phyloP scores from a whole-genome alignment of 2,113 vertebrate genomes.

The Callocephalon fimbriatum region DNA sequence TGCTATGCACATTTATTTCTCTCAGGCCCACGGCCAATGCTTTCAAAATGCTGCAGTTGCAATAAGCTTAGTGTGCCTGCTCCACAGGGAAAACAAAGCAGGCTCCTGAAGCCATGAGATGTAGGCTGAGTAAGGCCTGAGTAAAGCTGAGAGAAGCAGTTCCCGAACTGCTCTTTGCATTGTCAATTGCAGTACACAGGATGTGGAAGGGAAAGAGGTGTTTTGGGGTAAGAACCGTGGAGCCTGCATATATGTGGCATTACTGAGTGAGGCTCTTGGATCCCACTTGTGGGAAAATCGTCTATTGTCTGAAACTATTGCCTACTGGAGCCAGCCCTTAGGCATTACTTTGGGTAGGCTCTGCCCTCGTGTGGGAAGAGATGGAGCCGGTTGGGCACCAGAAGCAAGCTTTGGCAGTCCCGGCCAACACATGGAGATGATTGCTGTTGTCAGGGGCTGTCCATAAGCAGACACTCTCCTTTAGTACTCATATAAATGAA shows the following conservation, averaged over 20 bases:
- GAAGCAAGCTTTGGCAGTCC: not conserved
- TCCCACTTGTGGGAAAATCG: not conserved
- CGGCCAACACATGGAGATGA: accelerated
- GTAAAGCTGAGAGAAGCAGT: not conserved
- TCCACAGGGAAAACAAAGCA: not conserved
- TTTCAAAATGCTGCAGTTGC: not conserved
- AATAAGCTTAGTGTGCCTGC: not conserved
- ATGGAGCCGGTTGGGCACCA: accelerated
- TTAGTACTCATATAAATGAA: not conserved
- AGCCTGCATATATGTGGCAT: not conserved
- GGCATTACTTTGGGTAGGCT: not conserved
- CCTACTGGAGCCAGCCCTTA: not conserved
- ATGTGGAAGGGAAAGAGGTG: not conserved
- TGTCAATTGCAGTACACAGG: not conserved
- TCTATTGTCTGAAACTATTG: not conserved
- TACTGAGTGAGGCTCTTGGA: not conserved
- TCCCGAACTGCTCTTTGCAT: accelerated
- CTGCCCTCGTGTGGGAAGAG: slow-evolving; percentile 47
- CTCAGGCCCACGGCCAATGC: not conserved
- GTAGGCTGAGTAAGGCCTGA: not conserved
- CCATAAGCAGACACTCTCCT: accelerated
- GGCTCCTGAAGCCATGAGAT: not conserved
- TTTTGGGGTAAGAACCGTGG: not conserved
- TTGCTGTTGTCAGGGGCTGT: not conserved
- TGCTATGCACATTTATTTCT: not conserved